Evolutionary conservation across 1,140 invertebrate genomes (phyloP), one percentile per base, ranked within the genome.

Genomic region (Heterodera carotae): DNA sequence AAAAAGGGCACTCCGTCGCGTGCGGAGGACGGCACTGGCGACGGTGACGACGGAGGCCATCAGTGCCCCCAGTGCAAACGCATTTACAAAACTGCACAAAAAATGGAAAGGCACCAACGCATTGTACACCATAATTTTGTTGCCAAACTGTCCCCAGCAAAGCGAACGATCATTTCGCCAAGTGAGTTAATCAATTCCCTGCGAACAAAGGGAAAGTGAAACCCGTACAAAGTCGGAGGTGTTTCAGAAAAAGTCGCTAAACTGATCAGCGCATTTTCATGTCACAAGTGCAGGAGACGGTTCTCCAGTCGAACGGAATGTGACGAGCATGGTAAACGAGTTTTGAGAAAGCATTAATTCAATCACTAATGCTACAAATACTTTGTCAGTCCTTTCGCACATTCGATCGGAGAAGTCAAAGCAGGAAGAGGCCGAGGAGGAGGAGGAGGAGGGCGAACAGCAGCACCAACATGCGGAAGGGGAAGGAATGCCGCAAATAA

Each of bases 221-320:
- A n/a, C n/a, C n/a, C n/a, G n/a, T n/a, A n/a, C n/a, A n/a, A n/a
- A n/a, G n/a, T n/a, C n/a, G n/a, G n/a, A n/a, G n/a, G n/a, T n/a
- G n/a, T n/a, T 79, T 81, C 60, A 79, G 78, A 76, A 22, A 79
- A 79, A 36, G 62, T 80, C 6, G 79, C 77, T 22, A 79, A 79
- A 29, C 36, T 79, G 34, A 53, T 67, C 18, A 79, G 39, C 22
- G 81, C 66, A 7, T 79, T 79, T 56, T 71, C 78, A 27, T 79
- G 78, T 36, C 53, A 69, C 34, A 79, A 79, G 62, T 79, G 78
- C 75, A 53, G 70, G 31, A 67, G 72, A 29, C 48, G 78, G 31
- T 79, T 79, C 75, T 22, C 62, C 2, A 81, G 56, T 18, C 34
- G 80, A 7, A 18, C 12, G 18, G 62, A 68, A 36, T 79, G 78